Percentiles rank a stretch among this genome's conserved stretches.
Evolutionary conservation across 2,888 invertebrate species (phyloP).

Genomic region (Drosophila subquinaria): DNA sequence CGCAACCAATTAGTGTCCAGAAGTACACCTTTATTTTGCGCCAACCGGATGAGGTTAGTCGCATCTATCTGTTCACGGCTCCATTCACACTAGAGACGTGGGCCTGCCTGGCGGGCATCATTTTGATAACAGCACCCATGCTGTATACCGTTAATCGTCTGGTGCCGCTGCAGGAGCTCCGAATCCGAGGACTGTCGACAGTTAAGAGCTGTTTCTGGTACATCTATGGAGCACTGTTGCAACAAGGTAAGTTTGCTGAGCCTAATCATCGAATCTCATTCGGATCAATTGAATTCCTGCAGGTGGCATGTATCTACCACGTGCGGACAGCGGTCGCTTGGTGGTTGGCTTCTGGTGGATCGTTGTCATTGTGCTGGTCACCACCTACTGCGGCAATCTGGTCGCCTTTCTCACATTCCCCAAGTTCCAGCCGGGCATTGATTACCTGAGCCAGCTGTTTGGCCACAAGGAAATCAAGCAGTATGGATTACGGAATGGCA

Average conservation of each 20-base stretch:
- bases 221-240: slow-evolving; percentile 94
- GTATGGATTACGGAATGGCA: slow-evolving; percentile 92
- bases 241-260: slow-evolving; percentile 89
- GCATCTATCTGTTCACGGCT: slow-evolving; percentile 93
- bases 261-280: neutral
- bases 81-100: slow-evolving; percentile 94
- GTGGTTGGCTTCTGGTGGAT: slow-evolving; percentile 97
- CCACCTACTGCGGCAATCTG: slow-evolving; percentile 96
- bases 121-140: slow-evolving; percentile 91
- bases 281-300: slow-evolving; percentile 9
- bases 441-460: slow-evolving; percentile 85
- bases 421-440: slow-evolving; percentile 86
- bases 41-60: slow-evolving; percentile 92
- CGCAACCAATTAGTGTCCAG: slow-evolving; percentile 91
- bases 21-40: slow-evolving; percentile 92
- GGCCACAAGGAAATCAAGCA: slow-evolving; percentile 87
- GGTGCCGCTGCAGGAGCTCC: slow-evolving; percentile 87
- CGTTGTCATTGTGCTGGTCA: slow-evolving; percentile 94
- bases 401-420: slow-evolving; percentile 97
- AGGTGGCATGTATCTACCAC: slow-evolving; percentile 95
- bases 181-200: slow-evolving; percentile 86
- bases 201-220: slow-evolving; percentile 87
- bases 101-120: slow-evolving; percentile 91
- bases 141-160: slow-evolving; percentile 90
- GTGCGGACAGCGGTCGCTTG: slow-evolving; percentile 93